These are phyloP conservation scores for Ammodramus savannarum DNA, from an alignment of 2,113 vertebrate species.

Conservation along the genomic window DNA sequence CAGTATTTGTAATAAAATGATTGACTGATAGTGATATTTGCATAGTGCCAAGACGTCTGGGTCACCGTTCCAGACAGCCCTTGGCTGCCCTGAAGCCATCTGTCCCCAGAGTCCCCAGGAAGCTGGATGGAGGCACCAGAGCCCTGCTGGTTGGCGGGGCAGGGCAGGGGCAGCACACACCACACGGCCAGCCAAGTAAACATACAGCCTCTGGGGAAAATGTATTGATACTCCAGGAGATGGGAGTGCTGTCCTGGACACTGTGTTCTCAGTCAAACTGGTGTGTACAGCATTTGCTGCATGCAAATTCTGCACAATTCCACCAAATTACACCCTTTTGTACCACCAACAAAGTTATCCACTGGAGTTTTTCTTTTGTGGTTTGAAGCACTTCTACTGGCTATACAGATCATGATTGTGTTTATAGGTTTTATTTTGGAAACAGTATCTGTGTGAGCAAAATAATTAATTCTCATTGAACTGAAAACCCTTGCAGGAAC, in stretches of 20 bases:
- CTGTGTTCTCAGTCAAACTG: fast-evolving
- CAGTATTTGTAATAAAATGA: background rate
- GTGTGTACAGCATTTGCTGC: background rate
- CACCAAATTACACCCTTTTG: fast-evolving
- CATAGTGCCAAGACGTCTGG: background rate
- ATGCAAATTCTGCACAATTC: background rate
- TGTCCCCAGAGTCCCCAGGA: background rate
- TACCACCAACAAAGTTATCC: background rate
- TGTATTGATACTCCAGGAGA: fast-evolving
- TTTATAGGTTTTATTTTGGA: background rate
- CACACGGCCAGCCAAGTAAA: background rate
- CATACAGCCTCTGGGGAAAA: background rate
- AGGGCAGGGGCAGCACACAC: background rate
- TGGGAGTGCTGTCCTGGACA: background rate
- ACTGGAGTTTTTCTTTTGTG: background rate
- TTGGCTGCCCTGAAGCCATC: background rate
- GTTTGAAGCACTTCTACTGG: background rate
- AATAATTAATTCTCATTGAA: background rate
- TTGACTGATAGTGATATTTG: background rate
- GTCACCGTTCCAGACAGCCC: background rate
- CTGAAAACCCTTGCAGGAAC: background rate
- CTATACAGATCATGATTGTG: fast-evolving
- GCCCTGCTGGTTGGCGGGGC: background rate
- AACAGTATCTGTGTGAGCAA: background rate
- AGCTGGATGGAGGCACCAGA: background rate